Evolutionary conservation across 1,140 invertebrate genomes (phyloP).

Genomic region (Trachymyrmex septentrionalis): DNA sequence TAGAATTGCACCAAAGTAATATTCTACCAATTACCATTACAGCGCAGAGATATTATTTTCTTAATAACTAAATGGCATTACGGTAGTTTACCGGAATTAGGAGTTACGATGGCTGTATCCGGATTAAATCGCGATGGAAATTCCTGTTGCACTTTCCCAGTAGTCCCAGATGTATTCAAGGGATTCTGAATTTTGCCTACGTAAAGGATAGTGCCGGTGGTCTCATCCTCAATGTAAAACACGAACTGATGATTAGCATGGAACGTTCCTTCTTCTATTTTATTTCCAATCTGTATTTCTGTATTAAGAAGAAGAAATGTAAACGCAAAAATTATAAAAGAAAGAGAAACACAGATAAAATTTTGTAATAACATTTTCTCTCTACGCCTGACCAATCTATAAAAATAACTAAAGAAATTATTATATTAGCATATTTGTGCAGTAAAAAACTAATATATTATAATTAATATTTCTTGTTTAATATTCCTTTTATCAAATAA

Average conservation of each 20-base stretch:
- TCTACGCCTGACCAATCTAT: background rate
- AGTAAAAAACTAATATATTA: background rate
- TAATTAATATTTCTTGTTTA: no score
- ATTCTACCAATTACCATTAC: background rate
- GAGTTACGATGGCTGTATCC: background rate
- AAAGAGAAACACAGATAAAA: background rate
- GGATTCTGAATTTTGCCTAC: conserved; percentile 91
- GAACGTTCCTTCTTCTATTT: conserved; percentile 90
- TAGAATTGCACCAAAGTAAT: background rate
- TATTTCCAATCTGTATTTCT: conserved; percentile 91
- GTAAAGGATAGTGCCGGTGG: conserved; percentile 90
- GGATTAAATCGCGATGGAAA: conserved; percentile 24
- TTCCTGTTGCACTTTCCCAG: background rate
- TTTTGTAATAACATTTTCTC: conserved; percentile 1
- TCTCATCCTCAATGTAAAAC: conserved; percentile 93
- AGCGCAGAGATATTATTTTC: background rate
- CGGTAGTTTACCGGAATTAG: conserved; percentile 53
- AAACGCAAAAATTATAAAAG: background rate
- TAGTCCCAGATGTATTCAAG: conserved; percentile 67
- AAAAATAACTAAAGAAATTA: background rate
- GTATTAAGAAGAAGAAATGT: conserved; percentile 71
- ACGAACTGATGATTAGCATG: conserved; percentile 91
- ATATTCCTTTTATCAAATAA: background rate
- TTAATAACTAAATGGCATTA: conserved; percentile 42
- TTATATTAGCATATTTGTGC: background rate